Percentiles rank a stretch among this genome's conserved stretches.
Conservation (phyloP, 1,140 invertebrate species). For the Gyrodactylus salaris region DNA sequence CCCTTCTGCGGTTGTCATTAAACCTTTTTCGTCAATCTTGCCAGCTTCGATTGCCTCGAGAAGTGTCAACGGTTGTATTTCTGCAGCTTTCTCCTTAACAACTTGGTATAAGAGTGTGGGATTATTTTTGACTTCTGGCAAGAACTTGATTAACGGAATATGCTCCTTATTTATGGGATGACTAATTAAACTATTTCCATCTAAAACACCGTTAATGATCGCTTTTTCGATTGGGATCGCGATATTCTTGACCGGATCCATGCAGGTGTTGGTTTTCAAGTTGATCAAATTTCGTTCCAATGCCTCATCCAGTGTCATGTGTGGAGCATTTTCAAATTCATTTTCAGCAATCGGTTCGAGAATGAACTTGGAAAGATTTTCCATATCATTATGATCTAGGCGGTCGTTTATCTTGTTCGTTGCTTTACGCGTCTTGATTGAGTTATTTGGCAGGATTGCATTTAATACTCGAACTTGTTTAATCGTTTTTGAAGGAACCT, state of each 20-base stretch:
- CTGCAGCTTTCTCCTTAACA: background rate
- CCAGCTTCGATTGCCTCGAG: background rate
- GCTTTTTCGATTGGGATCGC: background rate
- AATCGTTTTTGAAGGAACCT: background rate
- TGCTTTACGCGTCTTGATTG: background rate
- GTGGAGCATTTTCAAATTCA: background rate
- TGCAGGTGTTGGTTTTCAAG: background rate
- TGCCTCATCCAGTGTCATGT: background rate
- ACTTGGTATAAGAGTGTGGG: background rate
- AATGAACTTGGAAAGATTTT: background rate
- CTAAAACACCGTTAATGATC: background rate
- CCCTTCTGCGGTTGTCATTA: background rate
- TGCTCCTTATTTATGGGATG: background rate
- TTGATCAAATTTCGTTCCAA: background rate
- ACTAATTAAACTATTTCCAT: background rate
- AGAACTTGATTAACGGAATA: background rate
- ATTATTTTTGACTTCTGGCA: background rate
- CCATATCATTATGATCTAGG: background rate
- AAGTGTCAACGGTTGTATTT: background rate
- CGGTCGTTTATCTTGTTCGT: background rate
- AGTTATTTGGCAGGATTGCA: background rate
- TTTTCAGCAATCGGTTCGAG: background rate
- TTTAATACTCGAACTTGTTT: background rate
- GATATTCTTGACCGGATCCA: background rate
- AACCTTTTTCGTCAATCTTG: background rate